Conservation (phyloP, 2,113 vertebrate species). For the Hystrix brachyura region DNA sequence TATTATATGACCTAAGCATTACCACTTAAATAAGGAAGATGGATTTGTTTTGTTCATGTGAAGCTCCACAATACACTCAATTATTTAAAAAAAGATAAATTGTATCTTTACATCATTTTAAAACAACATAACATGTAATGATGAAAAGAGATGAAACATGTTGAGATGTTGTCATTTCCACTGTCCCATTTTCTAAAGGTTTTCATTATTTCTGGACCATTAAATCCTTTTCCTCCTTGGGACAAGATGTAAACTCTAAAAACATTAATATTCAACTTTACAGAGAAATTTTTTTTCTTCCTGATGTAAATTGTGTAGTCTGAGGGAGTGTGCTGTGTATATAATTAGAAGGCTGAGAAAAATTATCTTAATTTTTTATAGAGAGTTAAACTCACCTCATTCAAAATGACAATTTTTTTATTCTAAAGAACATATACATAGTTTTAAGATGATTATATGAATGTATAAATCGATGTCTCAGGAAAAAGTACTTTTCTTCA, state of each 20-base stretch:
- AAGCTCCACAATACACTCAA: neutral
- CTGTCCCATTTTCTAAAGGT: conserved; percentile 54
- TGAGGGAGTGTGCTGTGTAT: neutral
- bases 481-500: neutral
- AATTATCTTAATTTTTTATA: neutral
- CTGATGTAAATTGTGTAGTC: neutral
- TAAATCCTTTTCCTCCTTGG: conserved; percentile 17
- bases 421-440: neutral
- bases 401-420: neutral
- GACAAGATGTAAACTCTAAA: neutral
- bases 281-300: neutral
- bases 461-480: neutral
- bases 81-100: neutral
- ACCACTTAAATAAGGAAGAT: neutral
- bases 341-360: conserved; percentile 52
- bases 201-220: neutral
- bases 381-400: neutral
- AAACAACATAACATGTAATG: conserved; percentile 20
- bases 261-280: neutral
- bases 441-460: neutral
- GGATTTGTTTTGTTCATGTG: neutral
- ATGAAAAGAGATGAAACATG: conserved; percentile 37
- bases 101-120: conserved; percentile 61
- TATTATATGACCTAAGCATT: accelerated
- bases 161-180: conserved; percentile 35